These are phyloP conservation scores for Hypomecis atomaria DNA, from an alignment of 2,888 invertebrate species.

Conservation along the genomic window DNA sequence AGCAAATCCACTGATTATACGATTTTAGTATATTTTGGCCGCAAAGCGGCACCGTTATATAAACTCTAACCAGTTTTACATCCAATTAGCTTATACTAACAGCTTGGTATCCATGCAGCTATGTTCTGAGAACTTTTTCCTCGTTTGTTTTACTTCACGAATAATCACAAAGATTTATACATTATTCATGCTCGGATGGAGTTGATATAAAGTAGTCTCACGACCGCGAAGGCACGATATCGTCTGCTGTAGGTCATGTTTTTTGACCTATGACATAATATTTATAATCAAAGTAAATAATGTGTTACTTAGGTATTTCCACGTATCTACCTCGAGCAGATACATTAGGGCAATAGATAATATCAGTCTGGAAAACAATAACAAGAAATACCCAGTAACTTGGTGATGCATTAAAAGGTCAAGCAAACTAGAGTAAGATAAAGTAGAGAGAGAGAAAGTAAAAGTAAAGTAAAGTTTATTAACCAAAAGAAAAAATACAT, in stretches of 20 bases:
- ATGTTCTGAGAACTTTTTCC: conserved; percentile 12
- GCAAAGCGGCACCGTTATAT: not conserved
- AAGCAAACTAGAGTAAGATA: not conserved
- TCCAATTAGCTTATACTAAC: conserved; percentile 7
- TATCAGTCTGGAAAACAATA: not conserved
- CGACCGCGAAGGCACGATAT: not conserved
- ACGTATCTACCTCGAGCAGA: not conserved
- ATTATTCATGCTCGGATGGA: no score
- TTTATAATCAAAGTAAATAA: not conserved
- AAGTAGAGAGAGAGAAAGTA: no score
- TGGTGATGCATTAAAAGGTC: conserved; percentile 1
- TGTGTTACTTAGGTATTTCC: no score
- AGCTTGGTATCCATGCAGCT: not conserved
- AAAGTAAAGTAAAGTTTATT: no score
- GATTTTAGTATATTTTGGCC: not conserved
- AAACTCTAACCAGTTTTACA: conserved; percentile 2
- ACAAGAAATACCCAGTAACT: not conserved
- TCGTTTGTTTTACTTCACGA: not conserved
- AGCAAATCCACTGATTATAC: no score
- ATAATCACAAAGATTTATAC: not conserved
- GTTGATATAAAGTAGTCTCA: no score
- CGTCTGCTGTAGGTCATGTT: conserved; percentile 8
- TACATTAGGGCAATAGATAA: not conserved
- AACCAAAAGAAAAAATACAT: no score
- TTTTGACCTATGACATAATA: conserved; percentile 9